A percentile compares a stretch with the other conserved stretches of the same genome.
Conservation (phyloP, 2,113 vertebrate genomes). For the Alces alces region DNA sequence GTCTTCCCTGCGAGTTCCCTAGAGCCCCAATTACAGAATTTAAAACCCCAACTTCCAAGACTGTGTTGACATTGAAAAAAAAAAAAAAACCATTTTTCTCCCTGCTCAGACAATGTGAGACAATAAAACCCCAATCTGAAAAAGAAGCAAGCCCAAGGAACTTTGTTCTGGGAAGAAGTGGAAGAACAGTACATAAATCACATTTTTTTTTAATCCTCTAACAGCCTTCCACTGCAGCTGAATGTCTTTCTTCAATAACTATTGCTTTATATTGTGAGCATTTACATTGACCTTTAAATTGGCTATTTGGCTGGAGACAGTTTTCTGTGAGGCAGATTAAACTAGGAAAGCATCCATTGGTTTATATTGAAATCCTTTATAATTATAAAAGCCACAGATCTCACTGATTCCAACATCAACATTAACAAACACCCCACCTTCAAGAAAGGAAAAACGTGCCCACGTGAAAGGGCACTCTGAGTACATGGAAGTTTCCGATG, state of each 20-base stretch:
- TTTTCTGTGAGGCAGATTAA: conserved; percentile 24
- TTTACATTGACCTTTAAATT: conserved; percentile 54
- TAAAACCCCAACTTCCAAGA: conserved; percentile 38
- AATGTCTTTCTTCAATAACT: neutral
- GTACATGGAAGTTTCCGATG: neutral
- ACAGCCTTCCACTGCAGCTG: neutral
- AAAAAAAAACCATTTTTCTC: neutral
- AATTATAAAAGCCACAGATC: conserved; percentile 38
- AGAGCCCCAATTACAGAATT: conserved; percentile 48
- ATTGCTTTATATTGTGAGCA: conserved; percentile 27
- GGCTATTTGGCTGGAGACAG: conserved; percentile 5
- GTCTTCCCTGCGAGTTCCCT: conserved; percentile 9
- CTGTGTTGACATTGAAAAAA: conserved; percentile 5
- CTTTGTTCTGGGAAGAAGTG: neutral
- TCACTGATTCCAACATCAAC: conserved; percentile 29
- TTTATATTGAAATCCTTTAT: conserved; percentile 24
- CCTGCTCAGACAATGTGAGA: neutral
- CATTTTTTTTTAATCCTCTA: neutral
- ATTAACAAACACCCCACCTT: conserved; percentile 9
- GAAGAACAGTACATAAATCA: neutral
- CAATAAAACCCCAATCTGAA: neutral
- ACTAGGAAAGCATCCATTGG: neutral
- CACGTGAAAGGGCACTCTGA: neutral
- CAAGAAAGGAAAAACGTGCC: neutral
- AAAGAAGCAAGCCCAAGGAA: neutral